Percentiles rank a stretch among this genome's conserved stretches.
These are phyloP conservation scores for Mormyrus proboscirostris DNA, from an alignment of 2,797 vertebrate species.

Conservation along the genomic window DNA sequence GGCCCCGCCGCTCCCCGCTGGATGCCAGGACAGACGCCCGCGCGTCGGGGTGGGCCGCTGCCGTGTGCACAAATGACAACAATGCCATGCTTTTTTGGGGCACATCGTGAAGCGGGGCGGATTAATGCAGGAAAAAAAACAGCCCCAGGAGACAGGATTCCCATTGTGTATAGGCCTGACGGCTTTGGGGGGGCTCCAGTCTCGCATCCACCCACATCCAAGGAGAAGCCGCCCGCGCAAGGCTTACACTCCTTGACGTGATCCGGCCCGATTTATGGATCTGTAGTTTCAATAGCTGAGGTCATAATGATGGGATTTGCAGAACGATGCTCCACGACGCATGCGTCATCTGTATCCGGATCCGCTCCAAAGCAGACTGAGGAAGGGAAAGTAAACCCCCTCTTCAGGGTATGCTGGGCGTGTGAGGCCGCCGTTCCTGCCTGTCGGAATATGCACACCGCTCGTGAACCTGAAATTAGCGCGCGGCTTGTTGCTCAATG, in stretches of 20 bases:
- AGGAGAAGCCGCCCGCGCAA: conserved; percentile 28
- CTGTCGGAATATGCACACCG: conserved; percentile 4
- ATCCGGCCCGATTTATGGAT: neutral
- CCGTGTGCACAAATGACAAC: neutral
- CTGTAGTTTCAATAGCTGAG: neutral
- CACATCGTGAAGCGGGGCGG: neutral
- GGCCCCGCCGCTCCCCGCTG: neutral
- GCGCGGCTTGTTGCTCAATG: conserved; percentile 18
- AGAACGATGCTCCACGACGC: neutral
- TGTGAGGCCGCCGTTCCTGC: neutral
- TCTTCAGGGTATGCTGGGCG: neutral
- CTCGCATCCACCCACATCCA: conserved; percentile 34
- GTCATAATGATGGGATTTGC: conserved; percentile 3
- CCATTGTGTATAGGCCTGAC: conserved; percentile 41
- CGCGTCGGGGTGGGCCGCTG: neutral
- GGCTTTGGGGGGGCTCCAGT: conserved; percentile 34
- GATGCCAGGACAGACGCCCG: conserved; percentile 1
- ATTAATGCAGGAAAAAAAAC: conserved; percentile 5
- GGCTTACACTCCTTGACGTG: conserved; percentile 17
- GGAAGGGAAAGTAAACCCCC: neutral
- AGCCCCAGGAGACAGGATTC: conserved; percentile 36
- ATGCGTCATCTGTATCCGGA: neutral
- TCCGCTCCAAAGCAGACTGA: neutral
- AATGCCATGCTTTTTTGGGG: neutral
- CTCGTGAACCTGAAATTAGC: conserved; percentile 18